Evolutionary conservation across 2,797 vertebrate genomes (phyloP), one percentile per base, ranked within the genome.

Genomic region (Gymnodraco acuticeps): DNA sequence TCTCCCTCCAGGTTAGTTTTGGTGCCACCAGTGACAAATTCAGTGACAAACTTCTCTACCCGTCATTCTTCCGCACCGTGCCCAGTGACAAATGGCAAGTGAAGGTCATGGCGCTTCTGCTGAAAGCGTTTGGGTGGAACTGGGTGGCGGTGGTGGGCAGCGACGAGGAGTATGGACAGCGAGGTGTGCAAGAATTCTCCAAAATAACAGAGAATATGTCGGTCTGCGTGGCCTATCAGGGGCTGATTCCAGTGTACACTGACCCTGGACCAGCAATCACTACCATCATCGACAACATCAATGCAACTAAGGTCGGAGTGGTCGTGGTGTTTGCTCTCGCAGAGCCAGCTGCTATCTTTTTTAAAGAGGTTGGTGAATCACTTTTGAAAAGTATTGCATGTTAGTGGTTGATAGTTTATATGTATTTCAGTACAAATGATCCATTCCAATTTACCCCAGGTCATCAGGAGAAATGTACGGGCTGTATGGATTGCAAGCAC

Each of bases 401-500:
- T 4, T 10, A 17, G 8, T 38, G 6, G 8, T 64, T 4, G 20
- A 64, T 42, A 38, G 1, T 56, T 27, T 33, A 19, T 51, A 41
- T 66, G 41, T 1, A 52, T 6, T 55, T 63, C 9, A 56, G 17
- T 27, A 6, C 3, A 15, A 71, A 11, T 66, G 13, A 61, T 74
- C 16, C 2, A 12, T 16, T 78, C 12, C 7, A 12, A 42, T 90
- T 23, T 38, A 7, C 54, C 81, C 0, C 87, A 95, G 95, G 93
- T 96, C 19, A 94, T 96, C 78, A 83, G 42, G 63, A 84, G 59
- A 13, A 94, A 95, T 23, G 59, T 95, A 68, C 93, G 91, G 42
- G 95, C 89, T 23, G 96, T 99, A 14, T 99, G 98, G 98, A 84
- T 99, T 1, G 96, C 86, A 73, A 97, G 95, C 0, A 95, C 96